These are phyloP conservation scores for Aspidoscelis tigris DNA, from an alignment of 2,113 vertebrate species.

Conservation along the genomic window DNA sequence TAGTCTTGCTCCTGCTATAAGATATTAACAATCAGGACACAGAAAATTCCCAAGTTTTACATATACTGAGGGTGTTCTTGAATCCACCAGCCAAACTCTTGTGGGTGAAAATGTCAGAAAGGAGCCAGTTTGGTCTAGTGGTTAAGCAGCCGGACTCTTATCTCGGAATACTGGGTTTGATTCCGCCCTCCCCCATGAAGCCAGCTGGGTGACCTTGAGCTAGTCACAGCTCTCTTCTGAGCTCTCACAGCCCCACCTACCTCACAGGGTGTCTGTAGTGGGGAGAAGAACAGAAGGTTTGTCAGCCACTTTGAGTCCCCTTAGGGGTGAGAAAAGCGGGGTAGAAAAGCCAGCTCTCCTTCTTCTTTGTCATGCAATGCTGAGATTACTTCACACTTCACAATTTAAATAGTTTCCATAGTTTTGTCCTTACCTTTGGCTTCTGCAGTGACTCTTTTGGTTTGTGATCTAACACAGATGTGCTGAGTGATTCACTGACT, in stretches of 20 bases:
- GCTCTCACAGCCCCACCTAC: too few relatives aligned
- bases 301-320: too few relatives aligned
- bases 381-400: constrained; percentile 30
- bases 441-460: constrained; percentile 66
- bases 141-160: too few relatives aligned
- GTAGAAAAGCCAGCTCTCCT: too few relatives aligned
- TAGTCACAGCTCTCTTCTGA: too few relatives aligned
- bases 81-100: background rate
- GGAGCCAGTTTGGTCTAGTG: too few relatives aligned
- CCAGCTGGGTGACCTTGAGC: too few relatives aligned
- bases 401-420: constrained; percentile 45
- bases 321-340: too few relatives aligned
- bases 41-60: background rate
- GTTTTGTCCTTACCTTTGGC: constrained; percentile 58
- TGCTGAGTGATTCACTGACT: background rate
- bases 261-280: too few relatives aligned
- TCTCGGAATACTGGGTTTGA: too few relatives aligned
- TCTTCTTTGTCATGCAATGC: background rate
- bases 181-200: too few relatives aligned
- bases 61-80: background rate
- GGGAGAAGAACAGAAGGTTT: too few relatives aligned
- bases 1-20: background rate
- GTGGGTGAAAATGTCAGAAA: background rate
- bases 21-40: background rate
- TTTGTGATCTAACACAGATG: constrained; percentile 57